These are phyloP conservation scores for Coracias cyanogaster DNA, from an alignment of 2,797 vertebrate genomes.

Conservation along the genomic window DNA sequence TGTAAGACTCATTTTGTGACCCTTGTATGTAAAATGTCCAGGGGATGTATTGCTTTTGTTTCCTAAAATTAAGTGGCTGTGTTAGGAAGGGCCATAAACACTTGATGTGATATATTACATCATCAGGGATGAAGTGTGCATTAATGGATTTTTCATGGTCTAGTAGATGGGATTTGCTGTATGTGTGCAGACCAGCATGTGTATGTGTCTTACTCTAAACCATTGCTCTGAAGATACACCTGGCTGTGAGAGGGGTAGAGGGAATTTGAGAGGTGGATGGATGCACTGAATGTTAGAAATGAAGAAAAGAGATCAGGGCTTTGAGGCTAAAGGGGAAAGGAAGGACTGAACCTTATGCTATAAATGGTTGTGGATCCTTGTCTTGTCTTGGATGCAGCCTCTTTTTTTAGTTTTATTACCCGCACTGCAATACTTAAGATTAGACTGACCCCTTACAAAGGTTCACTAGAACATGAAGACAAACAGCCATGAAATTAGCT, in stretches of 20 bases:
- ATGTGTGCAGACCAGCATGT: fast-evolving
- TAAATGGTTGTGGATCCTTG: not conserved
- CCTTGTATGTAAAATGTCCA: not conserved
- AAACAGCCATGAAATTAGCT: conserved; percentile 46
- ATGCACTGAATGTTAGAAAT: not conserved
- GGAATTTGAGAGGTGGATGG: not conserved
- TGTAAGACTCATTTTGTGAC: not conserved
- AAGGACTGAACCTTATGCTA: not conserved
- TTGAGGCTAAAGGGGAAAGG: not conserved
- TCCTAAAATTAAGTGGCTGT: not conserved
- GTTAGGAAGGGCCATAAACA: not conserved
- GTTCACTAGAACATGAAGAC: not conserved
- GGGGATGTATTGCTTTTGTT: not conserved
- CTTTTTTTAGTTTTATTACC: not conserved
- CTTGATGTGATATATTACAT: not conserved
- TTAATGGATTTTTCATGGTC: not conserved
- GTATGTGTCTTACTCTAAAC: not conserved
- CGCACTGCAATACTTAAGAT: not conserved
- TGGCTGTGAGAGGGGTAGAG: not conserved
- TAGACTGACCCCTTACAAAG: not conserved
- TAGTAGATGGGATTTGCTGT: not conserved
- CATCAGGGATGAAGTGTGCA: not conserved
- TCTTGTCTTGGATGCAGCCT: not conserved
- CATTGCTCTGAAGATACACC: not conserved
- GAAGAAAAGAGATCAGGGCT: not conserved